A percentile compares a stretch with the other conserved stretches of the same genome.
Conservation (phyloP, 2,797 vertebrate genomes). For the Streptopelia turtur region DNA sequence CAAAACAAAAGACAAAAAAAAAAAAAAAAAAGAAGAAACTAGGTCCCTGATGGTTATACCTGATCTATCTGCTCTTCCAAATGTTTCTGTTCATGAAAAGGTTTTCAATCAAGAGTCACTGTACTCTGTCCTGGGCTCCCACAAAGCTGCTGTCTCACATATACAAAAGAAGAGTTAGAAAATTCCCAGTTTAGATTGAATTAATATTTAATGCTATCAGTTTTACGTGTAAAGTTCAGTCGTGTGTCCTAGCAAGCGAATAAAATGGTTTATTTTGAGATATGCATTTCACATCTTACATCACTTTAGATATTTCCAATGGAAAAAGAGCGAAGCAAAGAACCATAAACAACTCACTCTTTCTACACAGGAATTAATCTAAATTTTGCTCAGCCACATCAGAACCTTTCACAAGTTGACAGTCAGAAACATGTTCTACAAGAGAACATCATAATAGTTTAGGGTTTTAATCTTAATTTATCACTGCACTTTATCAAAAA, state of each 20-base stretch:
- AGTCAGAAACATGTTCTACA: background rate
- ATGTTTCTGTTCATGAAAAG: background rate
- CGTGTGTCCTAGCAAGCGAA: background rate
- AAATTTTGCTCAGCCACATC: background rate
- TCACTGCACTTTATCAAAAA: background rate
- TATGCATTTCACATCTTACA: background rate
- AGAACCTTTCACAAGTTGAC: background rate
- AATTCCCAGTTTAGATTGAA: background rate
- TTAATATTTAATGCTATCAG: background rate
- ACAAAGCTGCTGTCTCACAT: background rate
- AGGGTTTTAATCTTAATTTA: background rate
- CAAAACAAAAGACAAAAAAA: background rate
- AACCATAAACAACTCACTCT: background rate
- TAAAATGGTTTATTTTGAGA: background rate
- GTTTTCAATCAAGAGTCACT: background rate
- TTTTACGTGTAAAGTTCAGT: background rate
- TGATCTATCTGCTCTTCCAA: background rate
- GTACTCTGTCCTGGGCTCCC: background rate
- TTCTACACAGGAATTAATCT: background rate
- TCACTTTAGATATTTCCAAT: background rate
- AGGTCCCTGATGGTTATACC: background rate
- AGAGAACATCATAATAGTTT: fast-evolving
- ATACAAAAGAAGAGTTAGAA: background rate
- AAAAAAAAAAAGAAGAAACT: background rate
- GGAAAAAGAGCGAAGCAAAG: background rate